phyloP scores from a whole-genome alignment of 2,113 vertebrate species.

The Coracopsis vasa region DNA sequence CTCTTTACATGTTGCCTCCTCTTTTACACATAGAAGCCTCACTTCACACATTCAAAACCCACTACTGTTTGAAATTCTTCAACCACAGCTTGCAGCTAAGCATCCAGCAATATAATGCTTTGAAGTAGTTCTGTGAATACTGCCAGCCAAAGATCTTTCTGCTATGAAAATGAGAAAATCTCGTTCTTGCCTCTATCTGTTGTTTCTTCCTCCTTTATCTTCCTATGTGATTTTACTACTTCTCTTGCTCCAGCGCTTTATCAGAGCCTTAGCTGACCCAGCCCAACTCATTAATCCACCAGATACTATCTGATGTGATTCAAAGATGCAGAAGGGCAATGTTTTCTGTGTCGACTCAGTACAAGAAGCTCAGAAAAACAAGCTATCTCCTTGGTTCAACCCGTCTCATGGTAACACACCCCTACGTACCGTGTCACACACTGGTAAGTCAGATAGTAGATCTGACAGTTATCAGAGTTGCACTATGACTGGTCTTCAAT shows the following conservation, averaged over 20 bases:
- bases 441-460: accelerated
- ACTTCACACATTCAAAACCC: not conserved
- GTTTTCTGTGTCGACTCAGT: not conserved
- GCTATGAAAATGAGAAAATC: not conserved
- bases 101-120: not conserved
- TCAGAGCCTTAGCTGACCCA: not conserved
- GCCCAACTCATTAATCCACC: not conserved
- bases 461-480: not conserved
- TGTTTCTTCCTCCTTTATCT: not conserved
- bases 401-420: not conserved
- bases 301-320: not conserved
- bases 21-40: not conserved
- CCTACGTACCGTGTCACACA: not conserved
- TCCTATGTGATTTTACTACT: not conserved
- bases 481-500: not conserved
- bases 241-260: not conserved
- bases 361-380: not conserved
- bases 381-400: not conserved
- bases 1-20: not conserved
- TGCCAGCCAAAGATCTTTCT: not conserved
- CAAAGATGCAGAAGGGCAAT: not conserved
- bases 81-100: not conserved
- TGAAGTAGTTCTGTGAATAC: not conserved
- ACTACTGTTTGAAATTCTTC: not conserved
- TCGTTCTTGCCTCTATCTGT: not conserved